Evolutionary conservation across 2,797 vertebrate genomes (phyloP).

Genomic region (Enteromius viviparus): DNA sequence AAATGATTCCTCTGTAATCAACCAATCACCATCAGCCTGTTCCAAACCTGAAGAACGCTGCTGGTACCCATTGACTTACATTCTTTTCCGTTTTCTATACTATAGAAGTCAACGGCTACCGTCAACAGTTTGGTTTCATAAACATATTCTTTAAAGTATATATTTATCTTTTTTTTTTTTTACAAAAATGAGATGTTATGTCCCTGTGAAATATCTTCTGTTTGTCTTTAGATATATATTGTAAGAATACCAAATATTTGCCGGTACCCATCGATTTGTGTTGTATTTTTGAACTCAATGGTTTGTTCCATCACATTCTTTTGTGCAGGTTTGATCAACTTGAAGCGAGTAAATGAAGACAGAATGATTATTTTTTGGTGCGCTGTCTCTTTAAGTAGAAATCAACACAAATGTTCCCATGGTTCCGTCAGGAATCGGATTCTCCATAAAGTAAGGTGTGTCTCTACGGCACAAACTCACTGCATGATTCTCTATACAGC

Average conservation of each 20-base stretch:
- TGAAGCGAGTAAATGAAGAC: not conserved
- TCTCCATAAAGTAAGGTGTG: not conserved
- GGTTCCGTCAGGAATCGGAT: not conserved
- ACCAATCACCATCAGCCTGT: not conserved
- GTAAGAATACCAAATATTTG: not conserved
- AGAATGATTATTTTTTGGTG: not conserved
- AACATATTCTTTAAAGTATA: not conserved
- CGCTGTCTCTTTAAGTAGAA: slow-evolving; percentile 6
- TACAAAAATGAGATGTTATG: too few relatives aligned
- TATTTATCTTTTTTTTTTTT: not conserved
- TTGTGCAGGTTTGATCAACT: not conserved
- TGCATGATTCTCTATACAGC: slow-evolving; percentile 7
- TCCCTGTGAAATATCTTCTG: too few relatives aligned
- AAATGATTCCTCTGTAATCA: not conserved
- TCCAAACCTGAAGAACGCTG: not conserved
- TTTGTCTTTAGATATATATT: not conserved
- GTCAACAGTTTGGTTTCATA: not conserved
- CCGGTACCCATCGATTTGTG: not conserved
- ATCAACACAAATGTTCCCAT: not conserved
- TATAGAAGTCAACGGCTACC: not conserved
- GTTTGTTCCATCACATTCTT: not conserved
- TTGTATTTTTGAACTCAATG: not conserved
- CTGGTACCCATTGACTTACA: not conserved
- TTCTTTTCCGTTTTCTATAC: not conserved
- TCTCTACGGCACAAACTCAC: slow-evolving; percentile 1